phyloP scores from a whole-genome alignment of 2,797 vertebrate species.

The Adrianichthys oophorus region DNA sequence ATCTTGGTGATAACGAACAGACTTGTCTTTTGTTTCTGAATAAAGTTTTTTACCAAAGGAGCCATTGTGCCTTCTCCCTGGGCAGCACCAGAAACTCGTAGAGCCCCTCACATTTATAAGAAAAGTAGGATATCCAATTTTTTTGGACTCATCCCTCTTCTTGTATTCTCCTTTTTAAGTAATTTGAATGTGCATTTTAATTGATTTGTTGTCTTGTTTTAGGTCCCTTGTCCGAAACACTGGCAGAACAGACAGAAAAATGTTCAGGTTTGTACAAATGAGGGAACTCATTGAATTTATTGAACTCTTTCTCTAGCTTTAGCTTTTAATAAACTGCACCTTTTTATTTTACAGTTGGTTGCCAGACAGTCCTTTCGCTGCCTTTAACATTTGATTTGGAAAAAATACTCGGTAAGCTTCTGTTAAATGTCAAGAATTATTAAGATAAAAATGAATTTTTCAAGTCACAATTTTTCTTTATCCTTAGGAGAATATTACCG shows the following conservation, averaged over 20 bases:
- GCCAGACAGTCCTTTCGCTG: constrained; percentile 91
- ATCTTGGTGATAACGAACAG: neutral
- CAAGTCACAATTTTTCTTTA: neutral
- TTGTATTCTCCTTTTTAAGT: neutral
- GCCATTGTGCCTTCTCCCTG: constrained; percentile 95
- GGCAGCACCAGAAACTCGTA: constrained; percentile 83
- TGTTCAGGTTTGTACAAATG: constrained; percentile 78
- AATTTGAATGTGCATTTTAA: neutral
- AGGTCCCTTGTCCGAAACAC: constrained; percentile 64
- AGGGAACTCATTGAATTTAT: neutral
- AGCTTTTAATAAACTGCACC: constrained; percentile 5
- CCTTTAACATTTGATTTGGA: constrained; percentile 93
- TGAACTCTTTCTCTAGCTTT: too few species aligned
- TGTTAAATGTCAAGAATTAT: neutral
- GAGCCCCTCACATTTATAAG: constrained; percentile 70
- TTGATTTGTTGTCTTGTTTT: constrained; percentile 2
- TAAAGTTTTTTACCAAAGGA: constrained; percentile 94
- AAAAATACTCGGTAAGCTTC: constrained; percentile 87
- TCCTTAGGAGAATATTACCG: constrained; percentile 87
- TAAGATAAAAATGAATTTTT: neutral
- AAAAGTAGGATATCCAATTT: constrained; percentile 79
- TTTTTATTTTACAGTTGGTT: constrained; percentile 82
- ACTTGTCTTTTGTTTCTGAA: constrained; percentile 4
- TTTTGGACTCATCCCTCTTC: neutral
- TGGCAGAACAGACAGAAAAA: constrained; percentile 77